A percentile compares a stretch with the other conserved stretches of the same genome.
These are phyloP conservation scores for Notospermus geniculatus DNA, from an alignment of 1,140 invertebrate genomes.

Conservation along the genomic window DNA sequence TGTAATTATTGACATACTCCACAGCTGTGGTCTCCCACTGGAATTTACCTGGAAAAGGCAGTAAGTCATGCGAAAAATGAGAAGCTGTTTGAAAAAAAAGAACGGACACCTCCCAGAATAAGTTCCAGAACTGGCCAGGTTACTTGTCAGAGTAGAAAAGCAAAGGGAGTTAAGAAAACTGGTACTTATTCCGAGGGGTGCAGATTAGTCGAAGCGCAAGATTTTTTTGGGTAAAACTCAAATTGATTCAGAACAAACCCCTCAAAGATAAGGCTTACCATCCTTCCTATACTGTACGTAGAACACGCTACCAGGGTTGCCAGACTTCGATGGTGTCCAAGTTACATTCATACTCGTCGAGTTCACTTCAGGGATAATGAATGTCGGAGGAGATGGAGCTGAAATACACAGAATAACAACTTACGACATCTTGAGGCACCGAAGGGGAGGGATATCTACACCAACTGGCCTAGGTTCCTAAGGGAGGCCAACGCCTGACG, in stretches of 20 bases:
- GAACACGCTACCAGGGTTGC: slow-evolving; percentile 77
- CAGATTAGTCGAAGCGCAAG: too few species aligned
- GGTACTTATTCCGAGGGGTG: too few species aligned
- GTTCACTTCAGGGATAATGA: slow-evolving; percentile 69
- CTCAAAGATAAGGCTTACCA: too few species aligned
- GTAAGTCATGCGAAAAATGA: background rate
- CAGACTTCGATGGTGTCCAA: slow-evolving; percentile 71
- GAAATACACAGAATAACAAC: slow-evolving; percentile 41
- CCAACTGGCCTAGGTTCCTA: background rate
- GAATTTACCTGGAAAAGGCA: slow-evolving; percentile 30
- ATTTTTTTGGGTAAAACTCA: too few species aligned
- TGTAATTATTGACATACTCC: slow-evolving; percentile 39
- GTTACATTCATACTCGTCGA: slow-evolving; percentile 67
- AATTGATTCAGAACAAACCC: too few species aligned
- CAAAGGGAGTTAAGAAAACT: too few species aligned
- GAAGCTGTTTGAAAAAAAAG: too few species aligned
- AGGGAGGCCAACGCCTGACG: too few species aligned
- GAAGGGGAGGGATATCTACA: slow-evolving; percentile 7
- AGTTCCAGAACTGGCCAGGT: too few species aligned
- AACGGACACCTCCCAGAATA: too few species aligned
- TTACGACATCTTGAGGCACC: too few species aligned
- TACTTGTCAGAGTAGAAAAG: too few species aligned
- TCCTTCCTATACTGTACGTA: slow-evolving; percentile 75
- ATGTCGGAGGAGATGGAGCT: slow-evolving; percentile 73
- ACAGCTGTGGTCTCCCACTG: slow-evolving; percentile 41